Evolutionary conservation across 2,113 vertebrate species (phyloP).

Genomic region (Siniperca knerii): DNA sequence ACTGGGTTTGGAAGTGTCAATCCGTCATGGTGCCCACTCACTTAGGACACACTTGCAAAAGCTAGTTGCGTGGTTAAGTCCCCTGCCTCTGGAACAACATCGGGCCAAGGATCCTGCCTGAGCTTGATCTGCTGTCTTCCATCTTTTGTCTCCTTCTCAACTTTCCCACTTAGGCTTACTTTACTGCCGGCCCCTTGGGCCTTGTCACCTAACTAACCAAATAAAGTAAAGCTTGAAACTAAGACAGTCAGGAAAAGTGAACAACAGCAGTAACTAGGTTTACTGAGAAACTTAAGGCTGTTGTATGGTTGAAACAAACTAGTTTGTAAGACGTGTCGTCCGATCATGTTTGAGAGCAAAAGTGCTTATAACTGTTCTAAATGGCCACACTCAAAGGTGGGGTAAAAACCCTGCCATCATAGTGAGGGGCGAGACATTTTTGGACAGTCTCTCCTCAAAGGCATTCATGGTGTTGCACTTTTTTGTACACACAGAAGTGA

Average conservation of each 20-base stretch:
- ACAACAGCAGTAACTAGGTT: neutral
- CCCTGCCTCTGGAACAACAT: constrained; percentile 30
- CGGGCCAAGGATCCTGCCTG: constrained; percentile 41
- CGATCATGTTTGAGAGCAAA: neutral
- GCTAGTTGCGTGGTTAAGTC: constrained; percentile 40
- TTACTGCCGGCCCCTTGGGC: neutral
- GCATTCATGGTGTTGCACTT: neutral
- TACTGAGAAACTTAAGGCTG: neutral
- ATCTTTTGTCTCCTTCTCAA: constrained; percentile 17
- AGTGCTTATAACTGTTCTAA: neutral
- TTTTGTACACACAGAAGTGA: neutral
- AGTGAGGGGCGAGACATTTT: neutral
- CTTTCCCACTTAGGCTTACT: neutral
- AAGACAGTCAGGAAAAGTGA: constrained; percentile 2
- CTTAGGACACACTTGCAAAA: constrained; percentile 48
- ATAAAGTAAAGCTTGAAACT: neutral
- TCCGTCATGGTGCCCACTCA: constrained; percentile 53
- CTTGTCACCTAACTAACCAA: neutral
- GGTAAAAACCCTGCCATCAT: neutral
- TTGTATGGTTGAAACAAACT: neutral
- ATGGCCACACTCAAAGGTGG: neutral
- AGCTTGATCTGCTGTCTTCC: constrained; percentile 58
- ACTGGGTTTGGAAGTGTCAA: constrained; percentile 52
- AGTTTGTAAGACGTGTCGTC: neutral
- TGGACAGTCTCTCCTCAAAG: neutral